Evolutionary conservation across 2,113 vertebrate species (phyloP), one percentile per base, ranked within the genome.

Genomic region (Corydoras sp.): DNA sequence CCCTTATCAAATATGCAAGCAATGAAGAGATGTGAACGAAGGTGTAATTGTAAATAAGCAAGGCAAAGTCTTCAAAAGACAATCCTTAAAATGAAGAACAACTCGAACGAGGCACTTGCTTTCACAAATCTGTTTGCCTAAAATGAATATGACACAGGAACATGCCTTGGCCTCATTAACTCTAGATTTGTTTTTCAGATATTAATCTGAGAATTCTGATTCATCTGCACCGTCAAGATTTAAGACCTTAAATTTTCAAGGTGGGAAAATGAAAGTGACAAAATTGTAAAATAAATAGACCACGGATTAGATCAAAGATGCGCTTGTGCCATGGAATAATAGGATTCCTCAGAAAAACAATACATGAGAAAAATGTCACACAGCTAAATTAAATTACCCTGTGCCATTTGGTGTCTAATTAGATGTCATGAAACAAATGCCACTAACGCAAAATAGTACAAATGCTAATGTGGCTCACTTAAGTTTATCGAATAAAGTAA

Each of bases 41-140:
- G 77, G 58, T 79, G 83, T 82, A 87, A 81, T 88, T 80, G 83
- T 65, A 65, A 73, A 69, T 63, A 65, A 70, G 65, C 13, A 58
- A 70, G 48, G 51, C 71, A 63, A 77, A 62, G 69, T 35, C 62
- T 62, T 70, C 53, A 58, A 60, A 68, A 70, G 58, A 5, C 54
- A 43, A 60, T 53, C 30, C 12, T 24, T 65, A 64, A 74, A 74
- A 74, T 55, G 15, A 65, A 51, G 13, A 58, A 18, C 32, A 30
- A 49, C 48, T 50, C 13, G 7, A 14, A 58, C 6, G 49, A 54
- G 51, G 54, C 13, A 15, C 29, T 24, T 43, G 55, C 53, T n/a
- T 68, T 56, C 18, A 58, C 62, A 72, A 68, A 29, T 58, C 50
- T 43, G 54, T 53, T 50, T 43, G 58, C 13, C 8, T 51, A 13